phyloP scores from a whole-genome alignment of 2,113 vertebrate genomes.

The Cariama cristata region DNA sequence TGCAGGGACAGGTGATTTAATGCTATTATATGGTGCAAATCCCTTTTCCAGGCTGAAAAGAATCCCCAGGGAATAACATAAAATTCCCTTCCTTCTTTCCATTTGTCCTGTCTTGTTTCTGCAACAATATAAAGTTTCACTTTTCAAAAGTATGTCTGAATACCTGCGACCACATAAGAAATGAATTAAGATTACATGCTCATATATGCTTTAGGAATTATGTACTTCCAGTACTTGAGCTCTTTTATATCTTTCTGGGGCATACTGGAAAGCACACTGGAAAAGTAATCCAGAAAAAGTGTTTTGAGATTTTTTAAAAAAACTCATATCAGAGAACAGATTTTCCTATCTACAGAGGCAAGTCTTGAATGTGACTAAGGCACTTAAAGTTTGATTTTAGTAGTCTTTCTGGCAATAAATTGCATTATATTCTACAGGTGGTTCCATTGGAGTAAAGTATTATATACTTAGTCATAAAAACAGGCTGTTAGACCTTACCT shows the following conservation, averaged over 20 bases:
- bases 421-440: neutral
- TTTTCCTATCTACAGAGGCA: neutral
- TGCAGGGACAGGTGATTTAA: slow-evolving; percentile 17
- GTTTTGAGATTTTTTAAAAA: neutral
- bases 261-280: neutral
- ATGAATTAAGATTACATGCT: neutral
- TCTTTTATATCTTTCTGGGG: neutral
- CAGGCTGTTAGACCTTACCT: neutral
- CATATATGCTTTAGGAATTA: neutral
- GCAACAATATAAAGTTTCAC: neutral
- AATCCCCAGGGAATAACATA: neutral
- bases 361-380: neutral
- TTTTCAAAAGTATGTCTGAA: neutral
- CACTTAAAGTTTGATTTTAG: neutral
- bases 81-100: slow-evolving; percentile 8
- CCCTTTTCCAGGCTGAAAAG: neutral
- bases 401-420: neutral
- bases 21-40: neutral
- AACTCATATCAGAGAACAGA: neutral
- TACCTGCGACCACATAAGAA: neutral
- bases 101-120: neutral
- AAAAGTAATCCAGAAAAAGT: neutral
- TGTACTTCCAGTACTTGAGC: neutral
- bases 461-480: neutral
- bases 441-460: neutral